Evolutionary conservation across 2,888 invertebrate genomes (phyloP).

Genomic region (Cantharis nigra): DNA sequence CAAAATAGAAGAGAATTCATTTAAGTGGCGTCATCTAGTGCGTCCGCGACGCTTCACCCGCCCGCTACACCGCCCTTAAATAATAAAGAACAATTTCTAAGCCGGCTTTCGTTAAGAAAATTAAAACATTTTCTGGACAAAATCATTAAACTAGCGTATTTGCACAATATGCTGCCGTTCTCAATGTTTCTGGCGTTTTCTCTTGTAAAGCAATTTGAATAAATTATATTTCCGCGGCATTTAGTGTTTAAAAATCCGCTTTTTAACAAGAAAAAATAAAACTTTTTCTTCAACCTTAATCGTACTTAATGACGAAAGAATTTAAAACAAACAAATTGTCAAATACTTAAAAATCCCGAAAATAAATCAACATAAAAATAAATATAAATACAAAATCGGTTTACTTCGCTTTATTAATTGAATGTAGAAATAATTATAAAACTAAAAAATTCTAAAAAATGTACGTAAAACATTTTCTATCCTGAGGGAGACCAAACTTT

Average conservation of each 20-base stretch:
- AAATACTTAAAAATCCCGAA: not conserved
- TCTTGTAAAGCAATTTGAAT: slow-evolving; percentile 18
- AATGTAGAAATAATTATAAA: not conserved
- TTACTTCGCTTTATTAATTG: too few relatives aligned
- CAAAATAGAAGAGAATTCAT: not conserved
- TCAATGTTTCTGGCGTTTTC: slow-evolving; percentile 11
- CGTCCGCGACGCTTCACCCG: not conserved
- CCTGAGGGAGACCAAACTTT: not conserved
- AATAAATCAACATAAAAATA: not conserved
- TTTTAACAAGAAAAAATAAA: not conserved
- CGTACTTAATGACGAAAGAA: not conserved
- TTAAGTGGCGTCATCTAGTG: not conserved
- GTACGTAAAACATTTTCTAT: not conserved
- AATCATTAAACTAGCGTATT: slow-evolving; percentile 15
- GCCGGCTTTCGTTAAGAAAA: not conserved
- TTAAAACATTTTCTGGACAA: not conserved
- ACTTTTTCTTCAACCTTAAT: not conserved
- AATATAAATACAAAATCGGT: not conserved
- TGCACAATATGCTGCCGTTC: slow-evolving; percentile 8
- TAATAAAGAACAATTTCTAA: not conserved
- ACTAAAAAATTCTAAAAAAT: not conserved
- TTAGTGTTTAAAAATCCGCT: not conserved
- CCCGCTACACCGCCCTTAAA: not conserved
- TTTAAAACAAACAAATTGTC: not conserved
- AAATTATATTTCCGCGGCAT: slow-evolving; percentile 13